Conservation (phyloP, 2,797 vertebrate species). For the Chanos chanos region DNA sequence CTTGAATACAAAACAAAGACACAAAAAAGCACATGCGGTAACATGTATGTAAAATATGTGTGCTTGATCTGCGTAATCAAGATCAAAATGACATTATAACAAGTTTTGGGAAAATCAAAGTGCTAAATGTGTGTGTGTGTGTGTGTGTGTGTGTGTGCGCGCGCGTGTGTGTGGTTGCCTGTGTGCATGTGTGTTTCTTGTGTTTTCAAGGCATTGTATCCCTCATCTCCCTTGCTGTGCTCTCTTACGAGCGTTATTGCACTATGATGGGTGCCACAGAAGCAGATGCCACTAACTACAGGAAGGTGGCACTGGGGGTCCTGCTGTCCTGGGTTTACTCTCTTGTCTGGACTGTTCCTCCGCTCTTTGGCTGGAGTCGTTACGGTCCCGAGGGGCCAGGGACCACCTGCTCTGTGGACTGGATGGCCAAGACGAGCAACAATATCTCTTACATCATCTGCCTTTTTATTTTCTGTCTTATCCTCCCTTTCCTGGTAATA, state of each 20-base stretch:
- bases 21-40: too few relatives aligned
- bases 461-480: slow-evolving; percentile 79
- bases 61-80: too few relatives aligned
- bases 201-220: slow-evolving; percentile 72
- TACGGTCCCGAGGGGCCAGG: slow-evolving; percentile 79
- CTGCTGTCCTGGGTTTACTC: slow-evolving; percentile 77
- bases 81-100: background rate
- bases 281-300: slow-evolving; percentile 76
- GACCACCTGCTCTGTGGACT: slow-evolving; percentile 81
- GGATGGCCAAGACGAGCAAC: slow-evolving; percentile 70
- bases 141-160: too few relatives aligned
- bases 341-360: slow-evolving; percentile 75
- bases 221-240: slow-evolving; percentile 77
- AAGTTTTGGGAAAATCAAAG: too few relatives aligned
- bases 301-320: slow-evolving; percentile 68
- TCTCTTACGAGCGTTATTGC: slow-evolving; percentile 78
- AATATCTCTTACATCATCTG: slow-evolving; percentile 78
- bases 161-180: too few relatives aligned
- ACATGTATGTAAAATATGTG: too few relatives aligned
- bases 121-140: too few relatives aligned
- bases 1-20: too few relatives aligned
- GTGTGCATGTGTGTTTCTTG: background rate
- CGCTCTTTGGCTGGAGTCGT: slow-evolving; percentile 79
- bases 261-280: slow-evolving; percentile 74
- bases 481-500: slow-evolving; percentile 74